Base-by-base conservation (phyloP, 2,113 vertebrate species). In the Carassius auratus region DNA sequence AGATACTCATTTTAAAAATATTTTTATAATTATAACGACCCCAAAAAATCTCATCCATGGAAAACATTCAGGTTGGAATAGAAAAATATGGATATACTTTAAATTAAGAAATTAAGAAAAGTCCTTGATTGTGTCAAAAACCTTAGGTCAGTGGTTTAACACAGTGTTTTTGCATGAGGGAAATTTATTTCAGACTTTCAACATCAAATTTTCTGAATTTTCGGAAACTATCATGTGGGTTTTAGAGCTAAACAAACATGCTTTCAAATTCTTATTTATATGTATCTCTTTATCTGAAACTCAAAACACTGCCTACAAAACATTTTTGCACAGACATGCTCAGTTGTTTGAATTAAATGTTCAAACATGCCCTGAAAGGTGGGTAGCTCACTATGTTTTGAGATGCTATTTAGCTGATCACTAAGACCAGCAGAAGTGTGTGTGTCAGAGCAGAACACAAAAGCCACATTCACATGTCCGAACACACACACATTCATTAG, bases 401-500 rank as follows among this genome's bases (percentile, higher is more conserved):
- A 78, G 30, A 59, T 14, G 33, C 4, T 13, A 78, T 38, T 55
- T 59, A 77, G 52, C 17, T 78, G 59, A 78, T 36, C 6, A 30
- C 48, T 73, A 73, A 42, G 33, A 42, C 36, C 69, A 73, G 36
- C 69, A 73, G 36, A 73, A 73, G 69, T 45, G 19, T 73, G 36
- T 73, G 69, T 4, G 19, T 73, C 19, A 73, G 69, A 73, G 9
- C 69, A 42, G 12, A 73, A 73, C 17, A 1, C 19, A 45, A 73
- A 45, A 33, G 19, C 2, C 52, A 36, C 17, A 77, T 77, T 55
- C 26, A 57, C 76, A 76, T 21, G 2, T 23, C 36, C 19, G 36
- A 57, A 66, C 42, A 62, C 52, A 84, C 52, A 14, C 52, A 19
- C 45, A 82, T n/a, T 52, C 69, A 82, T 13, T n/a, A 64, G 15